These are phyloP conservation scores for Lasioglossum albipes DNA, from an alignment of 1,140 invertebrate species.

Conservation along the genomic window DNA sequence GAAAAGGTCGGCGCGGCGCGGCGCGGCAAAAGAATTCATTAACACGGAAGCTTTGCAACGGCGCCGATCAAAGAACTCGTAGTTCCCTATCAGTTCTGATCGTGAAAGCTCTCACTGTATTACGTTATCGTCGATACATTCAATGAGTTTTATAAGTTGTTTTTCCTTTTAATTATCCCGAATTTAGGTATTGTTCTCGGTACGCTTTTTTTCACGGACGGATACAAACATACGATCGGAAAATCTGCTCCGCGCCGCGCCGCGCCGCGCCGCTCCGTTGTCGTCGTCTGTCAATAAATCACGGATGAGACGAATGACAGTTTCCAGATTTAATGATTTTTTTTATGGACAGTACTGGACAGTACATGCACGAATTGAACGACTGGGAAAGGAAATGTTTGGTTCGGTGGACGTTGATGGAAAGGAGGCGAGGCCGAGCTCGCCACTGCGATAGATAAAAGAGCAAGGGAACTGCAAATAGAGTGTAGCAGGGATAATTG, in stretches of 20 bases:
- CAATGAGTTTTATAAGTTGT: background rate
- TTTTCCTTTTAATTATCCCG: too few species aligned
- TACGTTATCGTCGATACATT: background rate
- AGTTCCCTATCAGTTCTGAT: background rate
- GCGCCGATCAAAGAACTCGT: conserved; percentile 24
- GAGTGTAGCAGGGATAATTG: conserved; percentile 64
- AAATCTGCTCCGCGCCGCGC: too few species aligned
- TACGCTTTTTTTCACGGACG: too few species aligned
- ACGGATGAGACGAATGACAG: too few species aligned
- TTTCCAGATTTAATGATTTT: too few species aligned
- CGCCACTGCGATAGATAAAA: conserved; percentile 31
- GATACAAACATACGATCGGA: too few species aligned
- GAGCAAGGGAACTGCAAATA: conserved; percentile 59
- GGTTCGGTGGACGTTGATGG: conserved; percentile 36
- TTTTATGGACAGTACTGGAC: too few species aligned
- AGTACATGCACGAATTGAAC: too few species aligned
- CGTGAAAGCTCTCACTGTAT: conserved; percentile 8
- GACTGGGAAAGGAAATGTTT: conserved; percentile 16
- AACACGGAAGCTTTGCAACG: background rate
- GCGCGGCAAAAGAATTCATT: conserved; percentile 36
- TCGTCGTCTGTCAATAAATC: too few species aligned
- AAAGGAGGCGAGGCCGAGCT: conserved; percentile 3
- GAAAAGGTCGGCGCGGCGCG: background rate
- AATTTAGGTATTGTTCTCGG: too few species aligned
- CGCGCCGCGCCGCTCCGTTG: too few species aligned